phyloP scores from a whole-genome alignment of 2,888 invertebrate species.

The Capitulum mitella region DNA sequence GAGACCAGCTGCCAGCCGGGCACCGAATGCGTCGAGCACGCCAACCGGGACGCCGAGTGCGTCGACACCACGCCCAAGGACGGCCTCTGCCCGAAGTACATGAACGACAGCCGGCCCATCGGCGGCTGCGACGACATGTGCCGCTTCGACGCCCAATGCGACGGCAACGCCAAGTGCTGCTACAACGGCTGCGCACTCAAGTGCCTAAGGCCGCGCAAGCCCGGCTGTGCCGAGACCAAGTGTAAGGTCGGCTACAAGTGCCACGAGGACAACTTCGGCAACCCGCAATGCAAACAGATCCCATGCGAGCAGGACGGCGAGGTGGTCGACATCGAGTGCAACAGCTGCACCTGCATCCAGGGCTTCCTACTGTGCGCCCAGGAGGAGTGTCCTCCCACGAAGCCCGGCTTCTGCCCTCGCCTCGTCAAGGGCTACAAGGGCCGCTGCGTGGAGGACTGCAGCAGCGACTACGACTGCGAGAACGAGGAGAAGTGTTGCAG shows the following conservation, averaged over 20 bases:
- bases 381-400: neutral
- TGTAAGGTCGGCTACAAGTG: conserved; percentile 4
- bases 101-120: conserved; percentile 14
- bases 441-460: conserved; percentile 2
- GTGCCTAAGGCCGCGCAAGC: neutral
- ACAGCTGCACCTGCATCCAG: conserved; percentile 21
- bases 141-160: neutral
- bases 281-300: neutral
- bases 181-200: conserved; percentile 1
- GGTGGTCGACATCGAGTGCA: conserved; percentile 15
- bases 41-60: neutral
- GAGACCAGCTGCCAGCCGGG: neutral
- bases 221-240: neutral
- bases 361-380: conserved; percentile 15
- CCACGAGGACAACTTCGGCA: neutral
- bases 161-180: conserved; percentile 20
- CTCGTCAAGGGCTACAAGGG: conserved; percentile 6
- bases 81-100: conserved; percentile 11
- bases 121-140: conserved; percentile 6
- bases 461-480: neutral
- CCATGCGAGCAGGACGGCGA: neutral
- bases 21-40: neutral
- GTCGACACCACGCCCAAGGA: conserved; percentile 3
- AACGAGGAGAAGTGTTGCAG: neutral
- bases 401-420: conserved; percentile 17